Base-by-base conservation (phyloP, 2,888 invertebrate genomes). In the Melanotus villosus region DNA sequence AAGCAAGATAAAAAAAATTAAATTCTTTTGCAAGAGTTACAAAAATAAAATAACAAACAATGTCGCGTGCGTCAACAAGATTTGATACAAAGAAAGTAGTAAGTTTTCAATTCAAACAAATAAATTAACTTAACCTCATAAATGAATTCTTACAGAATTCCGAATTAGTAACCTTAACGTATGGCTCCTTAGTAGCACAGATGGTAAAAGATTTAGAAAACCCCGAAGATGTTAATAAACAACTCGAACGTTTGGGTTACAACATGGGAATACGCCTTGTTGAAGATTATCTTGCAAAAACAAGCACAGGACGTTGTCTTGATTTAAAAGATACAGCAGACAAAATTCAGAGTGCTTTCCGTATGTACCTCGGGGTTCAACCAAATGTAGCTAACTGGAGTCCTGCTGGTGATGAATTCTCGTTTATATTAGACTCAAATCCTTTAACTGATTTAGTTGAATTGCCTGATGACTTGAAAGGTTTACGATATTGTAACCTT, bases 241-340 rank as follows among this genome's bases (percentile, higher is more conserved):
- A 99, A 81, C 85, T 98, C 68, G 97, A 98, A 80, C 87, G 96
- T 81, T 93, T 97, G 86, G 99, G 99, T 2, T 99, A 99, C 83
- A 99, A 99, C 82, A 99, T 99, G 91, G 99, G 99, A 9, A 93
- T 99, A 59, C 89, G 99, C 45, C 86, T 99, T 36, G 98, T 99
- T 71, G 99, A 99, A 86, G 99, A 99, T 83, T 99, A 97, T 80
- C 87, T 99, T 7, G 97, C 99, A 0, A 90, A 97, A 76, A 97
- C 95, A 16, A 92, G 92, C 59, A 92, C 95, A 1, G 93, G 93
- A 0, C 89, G 98, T 43, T 99, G 99, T 83, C 88, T 95, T 80
- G 99, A 99, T 85, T 93, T 99, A 86, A 91, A 96, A 79, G 99
- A 99, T 81, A 98, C 98, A 0, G 98, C 99, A 41, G 99, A 99